phyloP scores from a whole-genome alignment of 2,888 invertebrate species.

The Pyrrhia umbra region DNA sequence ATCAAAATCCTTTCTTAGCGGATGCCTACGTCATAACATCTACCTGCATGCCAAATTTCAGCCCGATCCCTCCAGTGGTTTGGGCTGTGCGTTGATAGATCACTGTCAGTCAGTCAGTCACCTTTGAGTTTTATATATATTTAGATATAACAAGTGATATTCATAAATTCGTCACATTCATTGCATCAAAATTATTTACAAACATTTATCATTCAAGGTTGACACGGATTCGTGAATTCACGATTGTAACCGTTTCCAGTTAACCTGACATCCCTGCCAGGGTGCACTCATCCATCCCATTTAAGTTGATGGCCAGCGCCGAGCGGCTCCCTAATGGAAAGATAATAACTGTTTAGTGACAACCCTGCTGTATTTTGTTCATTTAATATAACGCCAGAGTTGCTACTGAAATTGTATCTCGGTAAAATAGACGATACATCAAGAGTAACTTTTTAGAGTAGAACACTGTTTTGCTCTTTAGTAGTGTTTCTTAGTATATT shows the following conservation, averaged over 20 bases:
- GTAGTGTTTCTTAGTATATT: constrained; percentile 31
- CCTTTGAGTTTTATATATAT: too few species aligned
- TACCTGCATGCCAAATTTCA: too few species aligned
- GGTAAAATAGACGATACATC: constrained; percentile 41
- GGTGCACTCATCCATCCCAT: constrained; percentile 60
- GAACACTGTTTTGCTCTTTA: constrained; percentile 47
- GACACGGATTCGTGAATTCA: background rate
- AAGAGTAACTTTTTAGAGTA: constrained; percentile 23
- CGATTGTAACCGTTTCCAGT: constrained; percentile 16
- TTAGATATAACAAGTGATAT: background rate
- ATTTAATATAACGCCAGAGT: constrained; percentile 25
- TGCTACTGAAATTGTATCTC: constrained; percentile 19
- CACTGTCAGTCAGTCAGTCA: too few species aligned
- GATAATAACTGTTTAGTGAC: constrained; percentile 76
- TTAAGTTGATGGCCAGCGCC: constrained; percentile 61
- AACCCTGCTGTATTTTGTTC: constrained; percentile 63
- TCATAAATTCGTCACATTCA: background rate
- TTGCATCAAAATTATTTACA: background rate
- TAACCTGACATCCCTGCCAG: constrained; percentile 12
- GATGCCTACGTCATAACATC: too few species aligned
- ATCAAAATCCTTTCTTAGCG: too few species aligned
- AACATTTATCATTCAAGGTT: constrained; percentile 1
- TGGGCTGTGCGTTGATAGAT: too few species aligned
- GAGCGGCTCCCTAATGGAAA: constrained; percentile 72
- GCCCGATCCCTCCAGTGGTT: too few species aligned